Evolutionary conservation across 2,888 invertebrate species (phyloP), one percentile per base, ranked within the genome.

Genomic region (Lepidonotus clava): DNA sequence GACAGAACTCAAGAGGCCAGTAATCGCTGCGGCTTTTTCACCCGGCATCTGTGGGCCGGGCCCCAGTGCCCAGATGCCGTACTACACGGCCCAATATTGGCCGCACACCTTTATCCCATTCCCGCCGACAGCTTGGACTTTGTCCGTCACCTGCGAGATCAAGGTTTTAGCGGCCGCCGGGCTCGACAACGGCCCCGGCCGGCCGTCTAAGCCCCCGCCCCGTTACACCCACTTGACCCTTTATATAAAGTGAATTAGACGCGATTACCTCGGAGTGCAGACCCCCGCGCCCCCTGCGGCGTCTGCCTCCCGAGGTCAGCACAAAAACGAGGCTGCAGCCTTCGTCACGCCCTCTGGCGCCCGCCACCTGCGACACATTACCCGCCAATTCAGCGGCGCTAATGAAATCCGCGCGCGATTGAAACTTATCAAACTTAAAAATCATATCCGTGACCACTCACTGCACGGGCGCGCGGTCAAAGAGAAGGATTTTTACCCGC

Each of bases 201-300:
- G 66, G 6, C 28, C 14, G 6, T n/a, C 66, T 24, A 24, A 66
- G n/a, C 66, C 66, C 46, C 5, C 0, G 38, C 36, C 36, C 80
- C 80, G 80, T 80, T 34, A 80, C 80, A 80, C 80, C 46, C 80
- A 80, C 80, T 80, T 80, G 80, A 80, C 80, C 80, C 80, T 80
- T 41, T 80, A 80, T 46, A 80, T 34, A 80, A 80, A 80, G 51
- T 80, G 80, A 80, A 80, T 80, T 80, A 80, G 51, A 32, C 46
- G 32, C 41, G 80, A 80, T 80, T 80, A 80, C 80, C 80, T 80
- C 80, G 41, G 11, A 32, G 24, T 14, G 51, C 41, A 24, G 24
- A 76, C n/a, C 38, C 38, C 34, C 18, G 40, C 32, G 2, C 46
- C 46, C 41, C n/a, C n/a, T n/a, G n/a, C n/a, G 18, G 80, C 6